Percentiles rank a stretch among this genome's conserved stretches.
phyloP scores from a whole-genome alignment of 2,888 invertebrate genomes.

The Hyposoter didymator region DNA sequence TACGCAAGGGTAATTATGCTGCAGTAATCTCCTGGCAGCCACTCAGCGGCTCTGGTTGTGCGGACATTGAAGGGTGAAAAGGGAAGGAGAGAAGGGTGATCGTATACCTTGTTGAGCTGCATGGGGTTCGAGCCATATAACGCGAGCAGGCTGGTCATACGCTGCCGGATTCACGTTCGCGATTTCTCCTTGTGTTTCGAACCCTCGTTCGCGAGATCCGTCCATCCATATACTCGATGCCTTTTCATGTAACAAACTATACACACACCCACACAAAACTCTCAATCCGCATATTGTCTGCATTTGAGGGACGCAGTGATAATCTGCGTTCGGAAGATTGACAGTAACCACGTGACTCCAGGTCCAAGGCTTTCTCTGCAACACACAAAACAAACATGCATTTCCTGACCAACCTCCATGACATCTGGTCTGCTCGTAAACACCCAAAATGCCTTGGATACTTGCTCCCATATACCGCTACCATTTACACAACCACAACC shows the following conservation, averaged over 20 bases:
- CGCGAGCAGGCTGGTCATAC: conserved; percentile 40
- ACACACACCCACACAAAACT: conserved; percentile 34
- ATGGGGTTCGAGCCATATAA: conserved; percentile 21
- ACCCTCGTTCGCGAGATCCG: conserved; percentile 62
- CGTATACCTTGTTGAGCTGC: conserved; percentile 76
- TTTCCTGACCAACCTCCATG: conserved; percentile 44
- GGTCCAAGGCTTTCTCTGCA: conserved; percentile 19
- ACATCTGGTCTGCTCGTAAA: conserved; percentile 61
- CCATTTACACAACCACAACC: neutral
- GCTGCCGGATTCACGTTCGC: conserved; percentile 8
- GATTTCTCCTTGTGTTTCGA: conserved; percentile 26
- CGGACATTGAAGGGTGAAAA: conserved; percentile 39
- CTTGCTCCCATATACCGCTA: neutral
- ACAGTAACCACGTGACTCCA: conserved; percentile 66
- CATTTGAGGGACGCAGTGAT: conserved; percentile 63
- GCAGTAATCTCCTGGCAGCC: conserved; percentile 82
- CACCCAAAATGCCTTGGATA: conserved; percentile 42
- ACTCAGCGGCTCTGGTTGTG: conserved; percentile 75
- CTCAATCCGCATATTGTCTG: conserved; percentile 39
- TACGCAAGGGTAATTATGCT: conserved; percentile 80
- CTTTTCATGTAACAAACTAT: neutral
- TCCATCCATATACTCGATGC: conserved; percentile 76
- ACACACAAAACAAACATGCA: conserved; percentile 38
- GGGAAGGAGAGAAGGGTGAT: conserved; percentile 64
- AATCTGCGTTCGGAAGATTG: conserved; percentile 74